Evolutionary conservation across 2,113 vertebrate species (phyloP).

Genomic region (Megaceryle maxima): DNA sequence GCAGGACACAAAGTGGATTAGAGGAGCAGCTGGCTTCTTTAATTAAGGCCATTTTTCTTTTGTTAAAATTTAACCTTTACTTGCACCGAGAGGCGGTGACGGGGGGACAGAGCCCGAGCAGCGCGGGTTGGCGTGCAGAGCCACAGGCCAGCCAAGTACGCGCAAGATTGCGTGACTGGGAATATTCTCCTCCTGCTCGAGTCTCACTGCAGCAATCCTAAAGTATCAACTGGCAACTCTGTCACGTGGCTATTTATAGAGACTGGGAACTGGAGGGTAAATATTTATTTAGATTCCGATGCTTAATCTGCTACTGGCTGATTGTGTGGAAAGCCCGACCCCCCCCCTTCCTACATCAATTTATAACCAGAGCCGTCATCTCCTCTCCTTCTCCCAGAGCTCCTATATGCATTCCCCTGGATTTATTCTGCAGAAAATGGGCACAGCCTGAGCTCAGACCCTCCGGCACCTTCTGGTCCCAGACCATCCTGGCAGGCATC

Average conservation of each 20-base stretch:
- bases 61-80: neutral
- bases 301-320: conserved; percentile 10
- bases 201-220: neutral
- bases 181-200: neutral
- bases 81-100: neutral
- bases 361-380: neutral
- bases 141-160: neutral
- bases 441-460: neutral
- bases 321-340: conserved; percentile 5
- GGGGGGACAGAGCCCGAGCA: neutral
- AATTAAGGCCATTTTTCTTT: neutral
- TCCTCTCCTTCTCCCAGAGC: neutral
- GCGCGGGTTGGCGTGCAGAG: neutral
- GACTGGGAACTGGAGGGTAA: neutral
- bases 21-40: conserved; percentile 18
- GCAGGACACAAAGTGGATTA: conserved; percentile 12
- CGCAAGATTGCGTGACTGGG: neutral
- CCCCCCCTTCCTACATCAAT: neutral
- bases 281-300: neutral
- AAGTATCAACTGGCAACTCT: neutral
- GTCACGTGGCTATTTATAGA: neutral
- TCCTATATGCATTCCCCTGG: neutral
- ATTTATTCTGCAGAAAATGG: neutral
- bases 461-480: neutral
- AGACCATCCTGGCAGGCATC: neutral